Evolutionary conservation across 2,797 vertebrate species (phyloP).

Genomic region (Paramormyrops hopkinsi): DNA sequence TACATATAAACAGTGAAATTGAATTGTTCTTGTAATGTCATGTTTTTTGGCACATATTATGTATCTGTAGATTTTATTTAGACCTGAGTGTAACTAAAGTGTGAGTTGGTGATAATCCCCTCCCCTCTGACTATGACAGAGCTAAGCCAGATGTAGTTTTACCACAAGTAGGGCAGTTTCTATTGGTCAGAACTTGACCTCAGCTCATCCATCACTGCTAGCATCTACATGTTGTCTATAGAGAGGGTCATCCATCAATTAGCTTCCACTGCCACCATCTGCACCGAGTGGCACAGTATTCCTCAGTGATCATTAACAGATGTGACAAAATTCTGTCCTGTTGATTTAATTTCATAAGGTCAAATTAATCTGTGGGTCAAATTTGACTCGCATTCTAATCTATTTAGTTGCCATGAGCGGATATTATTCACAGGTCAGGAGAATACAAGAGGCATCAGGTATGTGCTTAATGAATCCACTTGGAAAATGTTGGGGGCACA

Average conservation of each 20-base stretch:
- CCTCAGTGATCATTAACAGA: neutral
- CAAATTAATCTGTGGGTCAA: neutral
- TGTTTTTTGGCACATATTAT: neutral
- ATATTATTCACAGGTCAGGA: neutral
- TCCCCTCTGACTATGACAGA: neutral
- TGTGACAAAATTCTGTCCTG: neutral
- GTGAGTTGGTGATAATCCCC: neutral
- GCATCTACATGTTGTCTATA: neutral
- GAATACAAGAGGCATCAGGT: neutral
- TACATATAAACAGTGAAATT: neutral
- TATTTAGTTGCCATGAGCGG: neutral
- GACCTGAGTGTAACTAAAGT: neutral
- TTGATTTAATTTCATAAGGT: neutral
- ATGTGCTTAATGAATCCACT: neutral
- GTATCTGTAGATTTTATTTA: neutral
- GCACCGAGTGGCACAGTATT: neutral
- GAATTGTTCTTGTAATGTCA: neutral
- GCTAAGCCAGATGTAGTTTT: neutral
- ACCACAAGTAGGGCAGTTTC: neutral
- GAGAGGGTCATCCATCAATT: neutral
- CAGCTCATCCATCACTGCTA: slow-evolving; percentile 8
- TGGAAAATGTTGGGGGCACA: neutral
- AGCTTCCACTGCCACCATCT: slow-evolving; percentile 13
- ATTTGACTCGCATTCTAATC: neutral
- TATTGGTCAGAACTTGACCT: slow-evolving; percentile 17